A percentile compares a stretch with the other conserved stretches of the same genome.
Conservation (phyloP, 2,113 vertebrate species). For the Physeter macrocephalus region DNA sequence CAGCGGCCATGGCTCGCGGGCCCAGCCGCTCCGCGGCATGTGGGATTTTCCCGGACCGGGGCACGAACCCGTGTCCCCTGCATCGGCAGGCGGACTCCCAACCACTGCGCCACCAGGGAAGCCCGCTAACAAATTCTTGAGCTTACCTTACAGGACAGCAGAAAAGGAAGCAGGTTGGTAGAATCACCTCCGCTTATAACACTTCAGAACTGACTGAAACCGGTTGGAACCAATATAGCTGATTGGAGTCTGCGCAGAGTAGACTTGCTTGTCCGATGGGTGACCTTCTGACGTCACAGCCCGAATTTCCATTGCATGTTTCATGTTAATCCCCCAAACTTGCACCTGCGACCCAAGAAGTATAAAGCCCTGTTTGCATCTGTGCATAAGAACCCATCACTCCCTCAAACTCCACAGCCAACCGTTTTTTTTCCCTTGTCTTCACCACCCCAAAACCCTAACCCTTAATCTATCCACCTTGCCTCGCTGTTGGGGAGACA, state of each 20-base stretch:
- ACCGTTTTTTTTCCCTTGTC: rapidly evolving
- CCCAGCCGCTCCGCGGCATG: no score
- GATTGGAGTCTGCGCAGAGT: background rate
- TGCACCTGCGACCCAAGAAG: background rate
- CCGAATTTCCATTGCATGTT: background rate
- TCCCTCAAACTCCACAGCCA: no score
- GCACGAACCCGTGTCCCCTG: no score
- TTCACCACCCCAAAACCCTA: background rate
- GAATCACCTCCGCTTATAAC: background rate
- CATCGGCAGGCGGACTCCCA: no score
- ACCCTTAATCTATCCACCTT: background rate
- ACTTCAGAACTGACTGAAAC: background rate
- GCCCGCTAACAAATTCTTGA: background rate
- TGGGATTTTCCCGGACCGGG: no score
- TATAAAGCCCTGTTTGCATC: background rate
- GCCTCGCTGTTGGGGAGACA: background rate
- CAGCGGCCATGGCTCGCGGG: no score
- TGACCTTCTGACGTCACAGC: background rate
- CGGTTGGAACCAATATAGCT: background rate
- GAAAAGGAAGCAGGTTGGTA: background rate
- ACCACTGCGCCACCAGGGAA: no score
- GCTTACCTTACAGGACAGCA: background rate
- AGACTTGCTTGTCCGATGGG: background rate
- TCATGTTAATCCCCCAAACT: no score
- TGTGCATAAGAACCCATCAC: background rate